Conservation (phyloP, 2,797 vertebrate genomes). For the Atherinosoma microstoma region DNA sequence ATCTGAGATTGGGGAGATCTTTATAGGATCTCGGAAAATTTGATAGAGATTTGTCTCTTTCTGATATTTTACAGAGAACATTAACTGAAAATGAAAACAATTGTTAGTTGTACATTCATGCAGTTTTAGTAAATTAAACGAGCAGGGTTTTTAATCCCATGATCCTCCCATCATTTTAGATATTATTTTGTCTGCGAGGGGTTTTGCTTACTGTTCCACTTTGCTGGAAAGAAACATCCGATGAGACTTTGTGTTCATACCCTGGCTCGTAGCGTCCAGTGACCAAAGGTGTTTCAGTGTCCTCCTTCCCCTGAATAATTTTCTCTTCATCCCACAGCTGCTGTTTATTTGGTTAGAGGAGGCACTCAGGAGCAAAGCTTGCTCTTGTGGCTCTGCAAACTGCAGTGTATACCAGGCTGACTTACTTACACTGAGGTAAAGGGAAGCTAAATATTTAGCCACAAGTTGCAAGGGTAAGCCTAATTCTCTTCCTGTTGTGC, state of each 20-base stretch:
- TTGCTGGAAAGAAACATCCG: not conserved
- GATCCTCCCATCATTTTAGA: not conserved
- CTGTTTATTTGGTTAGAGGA: conserved; percentile 67
- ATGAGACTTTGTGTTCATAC: conserved; percentile 1
- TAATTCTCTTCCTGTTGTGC: conserved; percentile 62
- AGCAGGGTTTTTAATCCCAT: not conserved
- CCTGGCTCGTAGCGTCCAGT: not conserved
- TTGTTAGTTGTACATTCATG: not conserved
- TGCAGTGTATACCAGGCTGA: conserved; percentile 39
- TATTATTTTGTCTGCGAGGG: not conserved
- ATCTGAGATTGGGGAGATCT: not conserved
- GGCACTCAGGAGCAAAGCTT: conserved; percentile 36
- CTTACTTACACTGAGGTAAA: conserved; percentile 62
- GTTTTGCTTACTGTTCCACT: not conserved
- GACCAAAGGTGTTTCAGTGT: conserved; percentile 24
- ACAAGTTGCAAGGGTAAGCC: conserved; percentile 44
- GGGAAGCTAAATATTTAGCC: conserved; percentile 67
- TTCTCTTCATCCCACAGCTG: conserved; percentile 45
- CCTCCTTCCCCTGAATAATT: conserved; percentile 19
- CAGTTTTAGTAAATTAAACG: conserved; percentile 4
- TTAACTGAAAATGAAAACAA: not conserved
- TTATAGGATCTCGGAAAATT: not conserved
- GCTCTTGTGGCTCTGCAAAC: conserved; percentile 23
- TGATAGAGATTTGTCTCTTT: not conserved
- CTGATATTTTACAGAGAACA: too few relatives aligned